Evolutionary conservation across 2,113 vertebrate genomes (phyloP), one percentile per base, ranked within the genome.

Genomic region (Toxotes jaculatrix): DNA sequence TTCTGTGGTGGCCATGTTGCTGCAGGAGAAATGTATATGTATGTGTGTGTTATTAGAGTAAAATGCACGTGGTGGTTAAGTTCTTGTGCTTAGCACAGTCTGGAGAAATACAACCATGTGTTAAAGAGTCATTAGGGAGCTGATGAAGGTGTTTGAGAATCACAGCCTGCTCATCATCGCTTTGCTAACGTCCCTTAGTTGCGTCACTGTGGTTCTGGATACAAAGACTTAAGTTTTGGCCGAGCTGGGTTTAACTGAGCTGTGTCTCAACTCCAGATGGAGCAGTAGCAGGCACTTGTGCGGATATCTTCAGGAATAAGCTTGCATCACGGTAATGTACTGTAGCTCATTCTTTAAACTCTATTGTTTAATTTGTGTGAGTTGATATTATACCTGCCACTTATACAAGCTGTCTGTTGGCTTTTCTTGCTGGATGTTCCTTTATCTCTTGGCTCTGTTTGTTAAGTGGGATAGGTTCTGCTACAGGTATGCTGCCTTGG

Each of bases 61-160:
- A 93, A 92, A 91, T 87, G 88, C 87, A 93, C 86, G 82, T 91
- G 90, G 90, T 89, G 89, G 79, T 93, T 95, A 93, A 92, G 89
- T 87, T 92, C 73, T 76, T 70, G 81, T 81, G 92, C 92, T 92
- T 78, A 92, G 89, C 82, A 80, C 59, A 89, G 93, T 93, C 92
- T 90, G 85, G 89, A 80, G 82, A 90, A 90, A 90, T 80, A 82
- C 91, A 94, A 93, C 93, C 93, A 85, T 94, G 92, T 94, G 93
- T 95, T 95, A 93, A 90, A 90, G 85, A 88, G 91, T 91, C 92
- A 94, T 95, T 94, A 94, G 84, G 83, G 87, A 79, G 89, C 86
- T 93, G 93, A 93, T 94, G 93, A 93, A 92, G 93, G 92, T 93
- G 89, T 94, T 93, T 91, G 78, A 62, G 79, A 86, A 88, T 92